Base-by-base conservation (phyloP, 2,797 vertebrate genomes). In the Apogon talboti region DNA sequence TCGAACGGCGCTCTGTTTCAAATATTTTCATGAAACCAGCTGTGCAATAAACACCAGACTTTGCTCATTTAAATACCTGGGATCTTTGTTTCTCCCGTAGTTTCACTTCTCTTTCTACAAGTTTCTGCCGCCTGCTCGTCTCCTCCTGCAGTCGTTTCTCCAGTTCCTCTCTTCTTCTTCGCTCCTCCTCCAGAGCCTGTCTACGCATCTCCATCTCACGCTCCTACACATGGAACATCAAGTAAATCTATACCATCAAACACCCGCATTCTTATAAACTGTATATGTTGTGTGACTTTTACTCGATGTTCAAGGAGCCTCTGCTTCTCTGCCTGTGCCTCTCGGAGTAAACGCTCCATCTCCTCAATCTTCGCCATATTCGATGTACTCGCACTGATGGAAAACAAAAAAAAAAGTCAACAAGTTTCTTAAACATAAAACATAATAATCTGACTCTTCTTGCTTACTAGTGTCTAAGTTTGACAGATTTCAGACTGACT, bases 101-200 rank as follows among this genome's bases (percentile, higher is more conserved):
- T 90, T 97, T 98, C 63, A 99, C 96, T 86, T 99, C 97, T 59
- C 96, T 95, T 87, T 99, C 97, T 45, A 99, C 95, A 67, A 99
- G 89, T 82, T 95, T 98, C 91, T 98, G 97, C 53, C 97, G 92
- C 82, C 96, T 94, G 87, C 89, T 95, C 0, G 97, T 98, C 92
- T 99, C 97, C 90, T 99, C 97, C 77, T 96, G 96, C 78, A 99
- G 0, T 13, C 96, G 92, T 82, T 96, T 97, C 90, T 98, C 97
- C 81, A 99, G 92, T 2, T 96, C 95, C 75, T 98, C 96, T 76
- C 97, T 90, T 43, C 96, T 94, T 54, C 93, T 90, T 15, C 96
- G 93, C 87, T 99, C 97, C 77, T 98, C 97, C 83, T 98, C 96
- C 77, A 98, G 85, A 54, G 96, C 96, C 78, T 95, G 93, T 64